Evolutionary conservation across 2,888 invertebrate genomes (phyloP).

Genomic region (Ormyrus rosae): DNA sequence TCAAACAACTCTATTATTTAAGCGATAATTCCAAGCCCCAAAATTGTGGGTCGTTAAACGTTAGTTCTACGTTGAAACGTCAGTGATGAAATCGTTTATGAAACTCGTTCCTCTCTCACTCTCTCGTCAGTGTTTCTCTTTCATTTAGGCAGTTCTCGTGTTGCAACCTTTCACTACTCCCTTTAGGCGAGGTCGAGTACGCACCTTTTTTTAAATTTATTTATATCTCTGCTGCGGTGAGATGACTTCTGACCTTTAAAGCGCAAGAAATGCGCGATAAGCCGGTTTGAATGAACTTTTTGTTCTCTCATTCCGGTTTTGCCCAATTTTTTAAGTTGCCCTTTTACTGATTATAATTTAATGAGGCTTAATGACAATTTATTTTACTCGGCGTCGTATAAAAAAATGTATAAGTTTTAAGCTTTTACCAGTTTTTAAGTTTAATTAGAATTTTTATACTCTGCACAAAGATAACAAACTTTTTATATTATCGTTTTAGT

Average conservation of each 20-base stretch:
- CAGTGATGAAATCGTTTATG: constrained; percentile 37
- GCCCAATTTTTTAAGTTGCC: background rate
- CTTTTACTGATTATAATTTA: too few species aligned
- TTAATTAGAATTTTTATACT: too few species aligned
- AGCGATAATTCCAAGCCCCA: constrained; percentile 29
- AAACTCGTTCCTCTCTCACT: constrained; percentile 8
- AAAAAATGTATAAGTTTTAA: too few species aligned
- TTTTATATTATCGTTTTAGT: too few species aligned
- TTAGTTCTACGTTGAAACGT: background rate
- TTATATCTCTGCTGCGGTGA: background rate
- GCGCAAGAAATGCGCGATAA: background rate
- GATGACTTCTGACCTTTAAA: background rate
- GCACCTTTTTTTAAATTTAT: constrained; percentile 3
- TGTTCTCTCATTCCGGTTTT: background rate
- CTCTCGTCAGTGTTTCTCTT: background rate
- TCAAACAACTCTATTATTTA: background rate
- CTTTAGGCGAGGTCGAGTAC: background rate
- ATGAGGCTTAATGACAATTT: too few species aligned
- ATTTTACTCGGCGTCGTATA: too few species aligned
- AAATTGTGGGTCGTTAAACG: background rate
- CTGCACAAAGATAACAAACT: too few species aligned
- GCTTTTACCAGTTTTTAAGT: too few species aligned
- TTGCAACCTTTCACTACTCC: constrained; percentile 6
- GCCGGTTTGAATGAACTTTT: background rate
- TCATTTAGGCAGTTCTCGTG: background rate